Percentiles rank a stretch among this genome's conserved stretches.
These are phyloP conservation scores for Vultur gryphus DNA, from an alignment of 2,797 vertebrate species.

Conservation along the genomic window DNA sequence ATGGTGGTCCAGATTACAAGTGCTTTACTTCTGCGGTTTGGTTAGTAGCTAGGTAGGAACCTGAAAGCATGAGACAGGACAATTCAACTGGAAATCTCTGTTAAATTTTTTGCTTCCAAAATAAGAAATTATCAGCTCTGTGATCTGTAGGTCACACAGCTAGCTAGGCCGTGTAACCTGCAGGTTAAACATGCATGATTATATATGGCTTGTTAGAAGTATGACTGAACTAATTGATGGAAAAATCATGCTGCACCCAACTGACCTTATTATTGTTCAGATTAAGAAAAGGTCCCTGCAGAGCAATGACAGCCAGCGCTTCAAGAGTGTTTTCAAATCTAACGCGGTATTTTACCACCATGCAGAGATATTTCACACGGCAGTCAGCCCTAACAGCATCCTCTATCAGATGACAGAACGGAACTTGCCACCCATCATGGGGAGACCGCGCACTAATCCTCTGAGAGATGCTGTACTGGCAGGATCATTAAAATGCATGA, in stretches of 20 bases:
- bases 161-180: neutral
- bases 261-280: neutral
- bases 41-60: neutral
- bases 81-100: neutral
- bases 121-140: neutral
- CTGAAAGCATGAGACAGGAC: neutral
- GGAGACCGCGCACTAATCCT: neutral
- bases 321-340: neutral
- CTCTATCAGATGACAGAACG: neutral
- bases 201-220: neutral
- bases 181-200: constrained; percentile 28
- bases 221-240: constrained; percentile 10
- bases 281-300: neutral
- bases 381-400: neutral
- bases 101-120: neutral
- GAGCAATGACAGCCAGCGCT: neutral
- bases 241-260: neutral
- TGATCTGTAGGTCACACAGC: neutral
- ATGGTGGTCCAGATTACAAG: neutral
- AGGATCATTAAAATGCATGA: neutral
- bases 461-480: neutral
- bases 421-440: neutral
- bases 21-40: neutral
- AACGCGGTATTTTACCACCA: neutral
- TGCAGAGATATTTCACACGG: neutral